Evolutionary conservation across 2,113 vertebrate genomes (phyloP).

Genomic region (Pseudorhombus dupliciocellatus): DNA sequence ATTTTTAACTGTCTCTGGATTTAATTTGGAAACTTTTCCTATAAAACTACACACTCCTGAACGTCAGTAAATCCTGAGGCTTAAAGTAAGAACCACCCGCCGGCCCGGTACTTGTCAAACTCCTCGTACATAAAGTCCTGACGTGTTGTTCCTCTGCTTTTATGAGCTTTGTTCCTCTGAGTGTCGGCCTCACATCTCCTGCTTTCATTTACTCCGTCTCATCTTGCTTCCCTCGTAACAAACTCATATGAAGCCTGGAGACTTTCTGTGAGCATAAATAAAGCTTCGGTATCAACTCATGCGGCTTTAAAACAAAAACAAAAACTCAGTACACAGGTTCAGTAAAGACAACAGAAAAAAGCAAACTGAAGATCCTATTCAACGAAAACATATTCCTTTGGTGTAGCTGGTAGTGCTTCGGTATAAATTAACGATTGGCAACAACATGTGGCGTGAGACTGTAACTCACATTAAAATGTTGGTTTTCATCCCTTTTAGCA

Average conservation of each 20-base stretch:
- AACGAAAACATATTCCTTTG: constrained; percentile 21
- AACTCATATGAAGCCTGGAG: background rate
- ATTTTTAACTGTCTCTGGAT: background rate
- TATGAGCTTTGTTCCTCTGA: background rate
- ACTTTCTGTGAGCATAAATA: constrained; percentile 28
- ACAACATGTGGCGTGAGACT: background rate
- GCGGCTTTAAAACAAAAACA: background rate
- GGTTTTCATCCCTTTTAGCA: background rate
- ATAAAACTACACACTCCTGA: background rate
- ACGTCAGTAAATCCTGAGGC: constrained; percentile 15
- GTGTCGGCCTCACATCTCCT: background rate
- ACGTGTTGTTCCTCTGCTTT: background rate
- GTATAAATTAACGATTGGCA: constrained; percentile 35
- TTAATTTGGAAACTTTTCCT: background rate
- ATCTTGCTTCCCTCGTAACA: constrained; percentile 5
- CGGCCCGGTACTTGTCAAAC: background rate
- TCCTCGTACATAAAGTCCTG: background rate
- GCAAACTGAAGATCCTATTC: too few species aligned
- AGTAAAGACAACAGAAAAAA: background rate
- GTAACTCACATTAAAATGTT: background rate
- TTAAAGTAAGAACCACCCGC: background rate
- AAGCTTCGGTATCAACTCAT: background rate
- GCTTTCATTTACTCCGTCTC: background rate
- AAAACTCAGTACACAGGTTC: background rate
- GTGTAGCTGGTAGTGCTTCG: constrained; percentile 14